Percentiles rank a stretch among this genome's conserved stretches.
Evolutionary conservation across 2,113 vertebrate genomes (phyloP).

Genomic region (Microcebus murinus): DNA sequence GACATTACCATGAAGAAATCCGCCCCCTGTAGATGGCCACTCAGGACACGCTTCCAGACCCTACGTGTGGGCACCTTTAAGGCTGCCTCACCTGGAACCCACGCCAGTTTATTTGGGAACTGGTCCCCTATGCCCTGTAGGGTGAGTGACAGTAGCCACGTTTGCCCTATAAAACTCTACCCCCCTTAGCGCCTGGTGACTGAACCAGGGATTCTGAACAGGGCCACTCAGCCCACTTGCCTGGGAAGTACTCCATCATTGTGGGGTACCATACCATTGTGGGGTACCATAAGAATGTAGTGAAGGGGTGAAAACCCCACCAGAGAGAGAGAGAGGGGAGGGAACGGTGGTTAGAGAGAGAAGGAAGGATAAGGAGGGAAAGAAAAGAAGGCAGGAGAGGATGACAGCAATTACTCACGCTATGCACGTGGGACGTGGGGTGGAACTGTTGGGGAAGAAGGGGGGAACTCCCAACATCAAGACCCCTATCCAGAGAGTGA

Average conservation of each 20-base stretch:
- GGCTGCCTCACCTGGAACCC: neutral
- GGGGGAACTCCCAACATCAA: neutral
- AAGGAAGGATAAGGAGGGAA: neutral
- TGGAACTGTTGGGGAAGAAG: neutral
- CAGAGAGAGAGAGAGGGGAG: neutral
- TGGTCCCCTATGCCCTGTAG: neutral
- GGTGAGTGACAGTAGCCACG: neutral
- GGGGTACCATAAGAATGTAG: neutral
- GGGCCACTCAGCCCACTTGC: neutral
- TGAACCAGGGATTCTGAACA: neutral
- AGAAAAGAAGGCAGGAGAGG: neutral
- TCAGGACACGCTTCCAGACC: neutral
- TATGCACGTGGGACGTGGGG: neutral
- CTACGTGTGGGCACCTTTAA: neutral
- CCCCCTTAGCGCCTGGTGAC: no score
- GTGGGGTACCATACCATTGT: neutral
- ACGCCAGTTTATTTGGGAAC: neutral
- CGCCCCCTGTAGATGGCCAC: neutral
- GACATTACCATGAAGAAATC: neutral
- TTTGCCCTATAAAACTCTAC: neutral
- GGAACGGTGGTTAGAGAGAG: neutral
- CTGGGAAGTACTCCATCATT: neutral
- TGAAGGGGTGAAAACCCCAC: no score
- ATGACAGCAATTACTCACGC: neutral
- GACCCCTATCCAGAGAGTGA: neutral